Evolutionary conservation across 2,888 invertebrate genomes (phyloP), one percentile per base, ranked within the genome.

Genomic region (Drosophila mimica): DNA sequence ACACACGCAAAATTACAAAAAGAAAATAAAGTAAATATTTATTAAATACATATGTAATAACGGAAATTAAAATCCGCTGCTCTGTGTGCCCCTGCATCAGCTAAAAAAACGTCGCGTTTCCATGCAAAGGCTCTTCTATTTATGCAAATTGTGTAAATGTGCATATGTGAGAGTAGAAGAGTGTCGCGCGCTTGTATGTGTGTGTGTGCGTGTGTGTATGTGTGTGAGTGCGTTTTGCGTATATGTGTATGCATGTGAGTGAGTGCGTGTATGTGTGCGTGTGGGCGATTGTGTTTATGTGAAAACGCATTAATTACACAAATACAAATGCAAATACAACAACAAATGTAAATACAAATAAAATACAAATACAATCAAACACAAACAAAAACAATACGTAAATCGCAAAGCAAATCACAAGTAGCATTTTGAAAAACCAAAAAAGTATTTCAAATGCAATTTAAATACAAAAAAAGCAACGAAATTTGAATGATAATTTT

Each of bases 241-340:
- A 46, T 46, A 15, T 53, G 73, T 70, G 79, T 70, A 30, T 58
- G 73, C 69, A 76, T 71, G 76, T 70, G 70, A 64, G 69, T 30
- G 54, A 31, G 33, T 57, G 56, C 51, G 57, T 49, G 66, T 49
- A 54, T 36, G 61, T 64, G 64, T 74, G 77, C 70, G 73, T 80
- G 80, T 79, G 68, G 76, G 74, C 65, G 73, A 70, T 76, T 81
- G 79, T 80, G 70, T 82, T 76, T 83, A 79, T 86, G 80, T 76
- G 73, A 82, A 88, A 87, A 79, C 82, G 87, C 87, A 87, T 88
- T 88, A 89, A 91, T 88, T 84, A 80, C 89, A 83, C 76, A 70
- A 74, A 80, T 81, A 74, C 79, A 80, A 76, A 68, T 58, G 62
- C 68, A 70, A 70, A 72, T 72, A 60, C 80, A 72, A 67, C 65